These are phyloP conservation scores for Plodia interpunctella DNA, from an alignment of 1,140 invertebrate genomes.

Conservation along the genomic window DNA sequence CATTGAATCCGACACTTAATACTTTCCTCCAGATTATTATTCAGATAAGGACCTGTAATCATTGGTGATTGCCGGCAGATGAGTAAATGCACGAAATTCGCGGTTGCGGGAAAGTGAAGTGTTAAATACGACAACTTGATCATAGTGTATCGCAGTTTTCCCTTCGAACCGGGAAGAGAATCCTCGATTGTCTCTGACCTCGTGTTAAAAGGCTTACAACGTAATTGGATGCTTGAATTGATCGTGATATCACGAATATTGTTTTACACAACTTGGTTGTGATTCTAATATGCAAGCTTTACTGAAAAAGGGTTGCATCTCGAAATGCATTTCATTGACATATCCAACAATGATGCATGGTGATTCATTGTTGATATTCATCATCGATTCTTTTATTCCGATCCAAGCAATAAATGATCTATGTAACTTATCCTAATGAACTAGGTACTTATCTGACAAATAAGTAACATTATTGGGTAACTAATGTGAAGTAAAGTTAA, in stretches of 20 bases:
- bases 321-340: no score
- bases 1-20: constrained; percentile 36
- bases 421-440: no score
- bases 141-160: constrained; percentile 52
- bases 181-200: constrained; percentile 40
- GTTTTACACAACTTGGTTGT: constrained; percentile 11
- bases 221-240: constrained; percentile 20
- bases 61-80: constrained; percentile 63
- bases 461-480: no score
- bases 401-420: no score
- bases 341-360: no score
- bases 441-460: no score
- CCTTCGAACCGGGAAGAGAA: constrained; percentile 47
- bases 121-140: constrained; percentile 69
- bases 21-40: constrained; percentile 45
- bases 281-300: not conserved
- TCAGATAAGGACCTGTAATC: constrained; percentile 55
- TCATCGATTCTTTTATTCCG: no score
- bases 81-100: constrained; percentile 70
- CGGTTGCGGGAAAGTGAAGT: constrained; percentile 66
- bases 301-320: not conserved
- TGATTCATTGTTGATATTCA: no score
- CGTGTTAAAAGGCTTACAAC: constrained; percentile 15
- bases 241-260: constrained; percentile 16
- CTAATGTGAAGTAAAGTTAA: no score